These are phyloP conservation scores for Drosophila koepferae DNA, from an alignment of 2,888 invertebrate genomes.

Conservation along the genomic window DNA sequence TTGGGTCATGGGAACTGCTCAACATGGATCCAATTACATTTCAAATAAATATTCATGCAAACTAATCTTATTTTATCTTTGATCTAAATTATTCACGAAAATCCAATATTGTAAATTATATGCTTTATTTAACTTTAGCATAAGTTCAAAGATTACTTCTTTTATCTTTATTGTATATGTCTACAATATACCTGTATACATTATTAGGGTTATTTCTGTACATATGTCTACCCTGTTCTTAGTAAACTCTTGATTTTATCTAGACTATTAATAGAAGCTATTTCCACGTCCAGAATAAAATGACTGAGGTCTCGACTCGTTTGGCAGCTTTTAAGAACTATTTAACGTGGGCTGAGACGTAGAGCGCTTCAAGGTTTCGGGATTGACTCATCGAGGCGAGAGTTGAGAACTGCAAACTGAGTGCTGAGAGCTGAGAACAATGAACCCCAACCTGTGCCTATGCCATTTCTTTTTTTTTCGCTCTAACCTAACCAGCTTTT, in stretches of 20 bases:
- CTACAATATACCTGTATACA: background rate
- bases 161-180: background rate
- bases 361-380: slow-evolving; percentile 40
- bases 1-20: background rate
- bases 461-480: background rate
- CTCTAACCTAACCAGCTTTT: slow-evolving; percentile 33
- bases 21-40: background rate
- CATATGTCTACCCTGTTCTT: background rate
- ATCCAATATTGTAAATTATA: background rate
- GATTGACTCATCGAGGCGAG: slow-evolving; percentile 34
- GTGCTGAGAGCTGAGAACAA: slow-evolving; percentile 35
- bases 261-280: slow-evolving; percentile 2
- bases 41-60: background rate
- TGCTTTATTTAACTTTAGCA: background rate
- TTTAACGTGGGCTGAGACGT: background rate
- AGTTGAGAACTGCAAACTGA: slow-evolving; percentile 16
- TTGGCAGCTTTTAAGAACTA: slow-evolving; percentile 36
- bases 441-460: slow-evolving; percentile 55
- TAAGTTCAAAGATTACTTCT: background rate
- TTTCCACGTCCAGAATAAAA: background rate
- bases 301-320: slow-evolving; percentile 21
- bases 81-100: background rate
- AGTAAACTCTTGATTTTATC: slow-evolving; percentile 6
- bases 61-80: background rate
- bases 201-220: background rate